These are phyloP conservation scores for Dasypus novemcinctus DNA, from an alignment of 2,113 vertebrate genomes.

Conservation along the genomic window DNA sequence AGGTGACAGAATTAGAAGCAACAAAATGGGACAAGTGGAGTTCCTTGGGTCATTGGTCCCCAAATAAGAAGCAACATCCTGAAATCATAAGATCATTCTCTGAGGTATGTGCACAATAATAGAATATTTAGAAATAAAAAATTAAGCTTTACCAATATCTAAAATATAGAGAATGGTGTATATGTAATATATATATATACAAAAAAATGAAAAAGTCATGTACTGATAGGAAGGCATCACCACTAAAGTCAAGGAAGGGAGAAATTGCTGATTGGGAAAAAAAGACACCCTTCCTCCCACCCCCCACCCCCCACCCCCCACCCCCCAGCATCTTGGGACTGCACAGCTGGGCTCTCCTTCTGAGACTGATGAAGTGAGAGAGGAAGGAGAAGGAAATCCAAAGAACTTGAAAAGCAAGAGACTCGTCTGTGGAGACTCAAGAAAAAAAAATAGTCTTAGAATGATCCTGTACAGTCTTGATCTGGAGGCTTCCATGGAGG, in stretches of 20 bases:
- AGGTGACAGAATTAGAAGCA: not conserved
- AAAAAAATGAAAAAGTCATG: fast-evolving
- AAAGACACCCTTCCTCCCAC: not conserved
- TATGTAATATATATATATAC: fast-evolving
- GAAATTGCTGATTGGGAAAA: not conserved
- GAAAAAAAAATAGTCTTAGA: fast-evolving
- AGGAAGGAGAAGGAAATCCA: not conserved
- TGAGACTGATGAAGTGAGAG: not conserved
- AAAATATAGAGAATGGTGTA: not conserved
- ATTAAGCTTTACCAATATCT: not conserved
- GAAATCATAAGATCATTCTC: not conserved
- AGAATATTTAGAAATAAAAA: not conserved
- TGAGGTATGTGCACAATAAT: fast-evolving
- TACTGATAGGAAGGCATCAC: fast-evolving
- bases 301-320: no score
- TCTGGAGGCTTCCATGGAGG: no score
- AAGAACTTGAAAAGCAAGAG: no score
- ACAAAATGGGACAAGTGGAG: fast-evolving
- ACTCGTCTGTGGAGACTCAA: not conserved
- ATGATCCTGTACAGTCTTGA: fast-evolving
- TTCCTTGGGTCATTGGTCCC: not conserved
- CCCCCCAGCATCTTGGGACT: fast-evolving
- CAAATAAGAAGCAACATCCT: not conserved
- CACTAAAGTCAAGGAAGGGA: not conserved
- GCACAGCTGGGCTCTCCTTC: fast-evolving